phyloP scores from a whole-genome alignment of 2,888 invertebrate species.

The Caenorhabditis japonica region DNA sequence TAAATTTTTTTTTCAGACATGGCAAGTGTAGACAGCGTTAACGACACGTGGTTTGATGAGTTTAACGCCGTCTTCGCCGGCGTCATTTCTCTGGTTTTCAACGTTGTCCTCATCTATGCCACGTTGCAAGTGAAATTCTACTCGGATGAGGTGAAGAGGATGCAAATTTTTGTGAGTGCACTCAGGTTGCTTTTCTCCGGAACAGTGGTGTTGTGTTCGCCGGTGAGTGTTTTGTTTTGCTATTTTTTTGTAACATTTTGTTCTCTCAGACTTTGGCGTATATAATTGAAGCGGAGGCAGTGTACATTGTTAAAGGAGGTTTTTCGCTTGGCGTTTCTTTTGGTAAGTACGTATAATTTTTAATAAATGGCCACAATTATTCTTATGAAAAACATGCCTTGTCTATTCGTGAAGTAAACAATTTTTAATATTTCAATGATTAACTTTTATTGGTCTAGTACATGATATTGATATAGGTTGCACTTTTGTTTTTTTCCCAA shows the following conservation, averaged over 20 bases:
- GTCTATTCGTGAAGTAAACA: too few relatives aligned
- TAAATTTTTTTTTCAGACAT: constrained; percentile 2
- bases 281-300: constrained; percentile 38
- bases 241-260: background rate
- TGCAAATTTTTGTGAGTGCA: constrained; percentile 18
- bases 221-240: constrained; percentile 10
- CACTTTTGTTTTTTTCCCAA: too few relatives aligned
- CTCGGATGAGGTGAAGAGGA: constrained; percentile 19
- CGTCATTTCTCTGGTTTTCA: constrained; percentile 21
- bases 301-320: constrained; percentile 48
- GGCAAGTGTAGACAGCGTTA: constrained; percentile 11
- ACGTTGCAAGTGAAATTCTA: constrained; percentile 40
- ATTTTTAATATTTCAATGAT: too few relatives aligned
- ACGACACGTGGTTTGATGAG: constrained; percentile 38
- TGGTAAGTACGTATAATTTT: constrained; percentile 34
- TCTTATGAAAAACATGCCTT: too few relatives aligned
- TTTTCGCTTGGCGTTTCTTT: constrained; percentile 15
- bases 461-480: too few relatives aligned
- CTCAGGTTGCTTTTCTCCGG: constrained; percentile 34
- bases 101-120: constrained; percentile 17
- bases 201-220: constrained; percentile 20
- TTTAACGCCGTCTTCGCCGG: constrained; percentile 27
- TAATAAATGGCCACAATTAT: too few relatives aligned
- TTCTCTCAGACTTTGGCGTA: constrained; percentile 38
- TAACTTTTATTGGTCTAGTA: too few relatives aligned